Conservation (phyloP, 2,797 vertebrate species). For the Smutsia gigantea region DNA sequence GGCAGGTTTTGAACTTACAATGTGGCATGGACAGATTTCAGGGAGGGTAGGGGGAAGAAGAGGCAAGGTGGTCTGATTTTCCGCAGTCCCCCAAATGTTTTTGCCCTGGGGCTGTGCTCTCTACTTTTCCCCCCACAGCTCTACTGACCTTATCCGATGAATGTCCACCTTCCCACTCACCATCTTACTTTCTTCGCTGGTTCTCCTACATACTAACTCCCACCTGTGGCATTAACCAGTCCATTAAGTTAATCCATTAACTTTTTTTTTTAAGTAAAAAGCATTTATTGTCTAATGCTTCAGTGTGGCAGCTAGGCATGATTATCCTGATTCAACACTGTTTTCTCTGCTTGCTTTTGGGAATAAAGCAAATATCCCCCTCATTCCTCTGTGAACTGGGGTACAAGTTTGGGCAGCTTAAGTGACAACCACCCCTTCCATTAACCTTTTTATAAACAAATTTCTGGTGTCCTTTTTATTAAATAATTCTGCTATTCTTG, state of each 20-base stretch:
- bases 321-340: neutral
- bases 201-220: neutral
- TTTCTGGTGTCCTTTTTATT: neutral
- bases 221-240: neutral
- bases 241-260: neutral
- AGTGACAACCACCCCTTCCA: neutral
- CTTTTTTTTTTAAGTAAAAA: neutral
- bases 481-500: neutral
- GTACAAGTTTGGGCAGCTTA: neutral
- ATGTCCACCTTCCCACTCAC: neutral
- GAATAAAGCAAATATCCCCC: neutral
- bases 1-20: neutral
- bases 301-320: neutral
- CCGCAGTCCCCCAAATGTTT: neutral
- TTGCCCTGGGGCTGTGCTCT: neutral
- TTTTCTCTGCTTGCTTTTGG: neutral
- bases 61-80: neutral
- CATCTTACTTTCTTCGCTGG: neutral
- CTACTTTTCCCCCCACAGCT: neutral
- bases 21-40: neutral
- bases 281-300: neutral
- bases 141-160: neutral
- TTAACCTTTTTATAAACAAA: neutral
- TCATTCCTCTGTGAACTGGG: neutral
- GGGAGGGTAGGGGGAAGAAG: neutral